A percentile compares a stretch with the other conserved stretches of the same genome.
Evolutionary conservation across 92 coral and sea anemone genomes (phyloP).

Genomic region (Virgularia gustaviana): DNA sequence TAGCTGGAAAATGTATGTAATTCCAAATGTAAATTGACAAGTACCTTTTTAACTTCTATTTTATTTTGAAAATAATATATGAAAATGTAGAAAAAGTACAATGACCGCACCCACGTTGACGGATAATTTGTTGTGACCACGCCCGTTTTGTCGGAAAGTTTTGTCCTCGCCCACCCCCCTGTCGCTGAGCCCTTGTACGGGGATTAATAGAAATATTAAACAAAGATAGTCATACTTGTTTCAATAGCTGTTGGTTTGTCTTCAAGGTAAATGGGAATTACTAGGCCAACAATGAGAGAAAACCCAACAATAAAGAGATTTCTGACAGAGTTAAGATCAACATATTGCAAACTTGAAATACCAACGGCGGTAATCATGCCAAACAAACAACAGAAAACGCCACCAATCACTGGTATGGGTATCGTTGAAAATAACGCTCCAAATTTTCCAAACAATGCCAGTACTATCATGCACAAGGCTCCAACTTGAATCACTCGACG

Average conservation of each 20-base stretch:
- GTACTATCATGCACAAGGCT: slow-evolving; percentile 61
- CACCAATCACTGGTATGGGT: slow-evolving; percentile 89
- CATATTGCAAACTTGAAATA: slow-evolving; percentile 74
- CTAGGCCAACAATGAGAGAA: slow-evolving; percentile 69
- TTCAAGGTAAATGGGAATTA: slow-evolving; percentile 61
- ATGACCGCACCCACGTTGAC: too few relatives aligned
- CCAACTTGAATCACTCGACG: slow-evolving; percentile 77
- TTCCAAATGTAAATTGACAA: too few relatives aligned
- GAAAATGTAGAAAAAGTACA: too few relatives aligned
- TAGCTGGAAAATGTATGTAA: too few relatives aligned
- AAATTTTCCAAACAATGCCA: slow-evolving; percentile 70
- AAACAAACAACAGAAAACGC: slow-evolving; percentile 75
- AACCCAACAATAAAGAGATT: slow-evolving; percentile 79
- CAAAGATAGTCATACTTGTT: slow-evolving; percentile 45
- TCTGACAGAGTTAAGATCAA: slow-evolving; percentile 71
- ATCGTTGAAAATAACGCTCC: slow-evolving; percentile 84
- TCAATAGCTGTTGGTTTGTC: slow-evolving; percentile 58
- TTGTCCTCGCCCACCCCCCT: too few relatives aligned
- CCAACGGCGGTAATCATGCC: slow-evolving; percentile 83
- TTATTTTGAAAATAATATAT: too few relatives aligned
- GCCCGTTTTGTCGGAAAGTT: background rate
- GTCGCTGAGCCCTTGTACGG: background rate
- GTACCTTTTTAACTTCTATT: too few relatives aligned
- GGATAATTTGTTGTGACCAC: too few relatives aligned
- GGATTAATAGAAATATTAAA: background rate